Evolutionary conservation across 2,888 invertebrate genomes (phyloP), one percentile per base, ranked within the genome.

Genomic region (Taphrorychus bicolor): DNA sequence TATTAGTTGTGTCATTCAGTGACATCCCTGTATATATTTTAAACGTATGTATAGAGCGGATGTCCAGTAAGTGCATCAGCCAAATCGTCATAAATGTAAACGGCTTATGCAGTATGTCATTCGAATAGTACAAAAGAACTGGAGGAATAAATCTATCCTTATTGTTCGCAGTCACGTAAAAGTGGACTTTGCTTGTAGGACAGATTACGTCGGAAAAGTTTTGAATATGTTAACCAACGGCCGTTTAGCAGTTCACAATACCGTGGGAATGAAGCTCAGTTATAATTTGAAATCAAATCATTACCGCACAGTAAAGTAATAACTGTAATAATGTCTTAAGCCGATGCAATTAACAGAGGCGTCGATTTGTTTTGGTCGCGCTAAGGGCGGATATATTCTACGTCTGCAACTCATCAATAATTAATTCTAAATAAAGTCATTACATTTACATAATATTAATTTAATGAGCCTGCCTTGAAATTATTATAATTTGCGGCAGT

Each of bases 151-250:
- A 74, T 74, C 75, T 70, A 70, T 71, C 70, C 64, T 70, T 71
- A 66, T 64, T 69, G 69, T 70, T 69, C 65, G 66, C 59, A 72
- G 73, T 74, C 75, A 75, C 75, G 75, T 75, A 74, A 69, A 70
- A 72, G 69, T 68, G 69, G 69, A 69, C 72, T 72, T 74, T 67
- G 67, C 67, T 70, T 64, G 64, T 69, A 69, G 19, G 64, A 60
- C 49, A 63, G 69, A 64, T 69, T 59, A 61, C 56, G 51, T 23
- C 59, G 66, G 56, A 66, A 65, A 63, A 68, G 59, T 68, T 59
- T 59, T 68, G 68, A 68, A 69, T 69, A 56, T 51, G 62, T 63
- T 63, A n/a, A 63, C 42, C 18, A 19, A 53, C 51, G 60, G 32
- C 54, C 42, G 63, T 56, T 61, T 54, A 57, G 66, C 45, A 42